A percentile compares a stretch with the other conserved stretches of the same genome.
Conservation (phyloP, 2,113 vertebrate genomes). For the Irena cyanogastra region DNA sequence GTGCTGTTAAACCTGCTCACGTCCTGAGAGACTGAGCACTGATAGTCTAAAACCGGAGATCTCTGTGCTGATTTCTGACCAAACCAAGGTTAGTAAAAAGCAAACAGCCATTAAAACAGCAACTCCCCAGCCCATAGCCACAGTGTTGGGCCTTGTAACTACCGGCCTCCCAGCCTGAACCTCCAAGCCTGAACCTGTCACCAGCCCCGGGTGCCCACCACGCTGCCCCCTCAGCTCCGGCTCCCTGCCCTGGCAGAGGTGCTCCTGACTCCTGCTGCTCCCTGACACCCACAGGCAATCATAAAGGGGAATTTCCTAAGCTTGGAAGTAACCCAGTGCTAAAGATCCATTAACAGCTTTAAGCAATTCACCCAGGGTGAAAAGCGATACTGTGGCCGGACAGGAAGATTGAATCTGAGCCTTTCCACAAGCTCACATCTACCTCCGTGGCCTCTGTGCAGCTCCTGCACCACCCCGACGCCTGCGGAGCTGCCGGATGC, state of each 20-base stretch:
- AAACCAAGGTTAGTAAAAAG: neutral
- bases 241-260: neutral
- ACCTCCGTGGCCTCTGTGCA: neutral
- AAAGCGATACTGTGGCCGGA: accelerated
- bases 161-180: too few relatives aligned
- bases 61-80: neutral
- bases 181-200: too few relatives aligned
- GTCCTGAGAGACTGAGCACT: neutral
- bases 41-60: neutral
- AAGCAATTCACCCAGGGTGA: neutral
- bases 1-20: neutral
- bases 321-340: neutral
- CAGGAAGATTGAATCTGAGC: neutral
- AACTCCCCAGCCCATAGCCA: neutral
- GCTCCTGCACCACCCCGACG: neutral
- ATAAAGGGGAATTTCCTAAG: neutral
- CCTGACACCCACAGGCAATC: neutral
- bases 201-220: too few relatives aligned
- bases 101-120: neutral
- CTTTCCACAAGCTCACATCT: neutral
- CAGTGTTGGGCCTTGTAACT: too few relatives aligned
- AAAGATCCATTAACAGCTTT: neutral
- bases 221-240: neutral
- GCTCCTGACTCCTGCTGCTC: neutral
- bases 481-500: neutral